These are phyloP conservation scores for Pelvicachromis taeniatus DNA, from an alignment of 2,113 vertebrate genomes.

Conservation along the genomic window DNA sequence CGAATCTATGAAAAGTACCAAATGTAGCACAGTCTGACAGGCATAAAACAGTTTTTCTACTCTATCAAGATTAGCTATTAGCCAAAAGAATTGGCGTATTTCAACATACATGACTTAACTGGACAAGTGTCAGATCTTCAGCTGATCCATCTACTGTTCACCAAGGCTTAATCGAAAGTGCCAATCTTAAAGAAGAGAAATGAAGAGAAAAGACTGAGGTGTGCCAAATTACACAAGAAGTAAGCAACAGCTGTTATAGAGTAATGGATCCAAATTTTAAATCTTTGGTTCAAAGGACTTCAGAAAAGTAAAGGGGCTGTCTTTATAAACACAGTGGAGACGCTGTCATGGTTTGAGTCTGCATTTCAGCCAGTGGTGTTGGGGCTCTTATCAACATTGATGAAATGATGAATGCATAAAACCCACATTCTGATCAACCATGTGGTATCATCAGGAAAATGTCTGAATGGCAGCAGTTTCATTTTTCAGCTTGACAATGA, in stretches of 20 bases:
- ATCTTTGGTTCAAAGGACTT: background rate
- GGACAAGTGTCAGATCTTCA: background rate
- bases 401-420: background rate
- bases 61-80: background rate
- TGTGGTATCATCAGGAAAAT: no score
- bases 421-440: background rate
- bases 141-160: background rate
- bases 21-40: background rate
- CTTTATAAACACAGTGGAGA: background rate
- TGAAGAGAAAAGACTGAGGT: background rate
- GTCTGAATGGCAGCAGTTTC: no score
- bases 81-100: background rate
- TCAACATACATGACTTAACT: background rate
- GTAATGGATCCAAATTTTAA: background rate
- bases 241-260: background rate
- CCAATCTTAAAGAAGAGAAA: background rate
- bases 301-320: background rate
- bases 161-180: background rate
- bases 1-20: background rate
- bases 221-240: background rate
- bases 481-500: no score
- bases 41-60: background rate
- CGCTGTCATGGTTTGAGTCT: background rate
- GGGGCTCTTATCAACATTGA: background rate
- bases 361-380: background rate